Conservation (phyloP, 2,888 invertebrate species). For the Alloplasta piceator region DNA sequence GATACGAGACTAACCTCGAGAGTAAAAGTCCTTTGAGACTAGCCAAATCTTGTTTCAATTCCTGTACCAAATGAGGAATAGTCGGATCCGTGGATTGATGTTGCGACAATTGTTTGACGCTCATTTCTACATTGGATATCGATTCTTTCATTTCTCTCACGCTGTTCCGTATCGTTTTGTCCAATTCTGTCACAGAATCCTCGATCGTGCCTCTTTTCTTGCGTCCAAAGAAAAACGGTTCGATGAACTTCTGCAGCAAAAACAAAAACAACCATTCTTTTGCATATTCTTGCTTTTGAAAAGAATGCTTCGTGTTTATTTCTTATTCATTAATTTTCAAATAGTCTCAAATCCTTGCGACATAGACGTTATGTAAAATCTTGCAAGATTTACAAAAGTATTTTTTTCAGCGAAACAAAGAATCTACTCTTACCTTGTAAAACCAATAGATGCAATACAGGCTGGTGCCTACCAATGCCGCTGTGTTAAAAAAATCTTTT, state of each 20-base stretch:
- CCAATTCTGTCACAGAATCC: conserved; percentile 88
- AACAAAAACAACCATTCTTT: neutral
- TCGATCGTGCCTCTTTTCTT: conserved; percentile 87
- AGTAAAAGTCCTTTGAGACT: conserved; percentile 81
- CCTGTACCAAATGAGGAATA: conserved; percentile 80
- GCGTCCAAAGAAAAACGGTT: conserved; percentile 88
- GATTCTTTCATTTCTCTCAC: conserved; percentile 87
- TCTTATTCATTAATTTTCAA: no score
- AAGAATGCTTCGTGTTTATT: no score
- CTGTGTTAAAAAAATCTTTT: conserved; percentile 89
- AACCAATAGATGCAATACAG: conserved; percentile 92
- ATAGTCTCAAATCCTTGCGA: no score
- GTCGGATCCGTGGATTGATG: conserved; percentile 76
- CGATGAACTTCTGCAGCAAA: conserved; percentile 86
- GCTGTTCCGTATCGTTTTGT: conserved; percentile 87
- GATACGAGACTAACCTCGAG: conserved; percentile 75
- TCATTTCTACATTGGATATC: conserved; percentile 87
- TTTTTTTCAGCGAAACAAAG: conserved; percentile 89
- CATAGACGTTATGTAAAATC: no score
- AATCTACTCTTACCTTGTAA: conserved; percentile 88
- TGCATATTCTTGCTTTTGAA: no score
- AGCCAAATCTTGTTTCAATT: conserved; percentile 81
- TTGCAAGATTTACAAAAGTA: no score
- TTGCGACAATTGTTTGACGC: conserved; percentile 84
- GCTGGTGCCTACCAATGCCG: conserved; percentile 91